Evolutionary conservation across 2,888 invertebrate genomes (phyloP).

Genomic region (Sthenelais limicola): DNA sequence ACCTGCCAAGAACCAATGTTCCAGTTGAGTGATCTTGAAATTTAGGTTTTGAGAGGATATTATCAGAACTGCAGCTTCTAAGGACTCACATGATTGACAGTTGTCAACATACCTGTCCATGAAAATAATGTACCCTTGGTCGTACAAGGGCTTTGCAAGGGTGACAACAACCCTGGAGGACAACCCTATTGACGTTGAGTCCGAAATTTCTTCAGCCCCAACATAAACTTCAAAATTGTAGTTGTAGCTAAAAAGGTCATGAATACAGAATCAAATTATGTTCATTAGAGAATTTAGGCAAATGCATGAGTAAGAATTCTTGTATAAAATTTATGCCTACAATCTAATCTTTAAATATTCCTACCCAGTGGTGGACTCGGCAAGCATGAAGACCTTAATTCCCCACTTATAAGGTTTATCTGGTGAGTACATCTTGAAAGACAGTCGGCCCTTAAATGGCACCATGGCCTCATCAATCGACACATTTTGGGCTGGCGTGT

Average conservation of each 20-base stretch:
- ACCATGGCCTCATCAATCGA: neutral
- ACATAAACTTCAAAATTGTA: neutral
- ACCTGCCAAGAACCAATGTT: no score
- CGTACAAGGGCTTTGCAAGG: neutral
- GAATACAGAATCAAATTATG: no score
- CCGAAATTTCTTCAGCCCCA: neutral
- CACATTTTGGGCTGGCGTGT: neutral
- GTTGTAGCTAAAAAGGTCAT: neutral
- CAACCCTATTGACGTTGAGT: neutral
- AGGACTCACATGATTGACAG: no score
- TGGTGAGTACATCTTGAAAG: neutral
- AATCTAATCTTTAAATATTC: no score
- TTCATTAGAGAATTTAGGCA: no score
- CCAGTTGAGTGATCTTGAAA: no score
- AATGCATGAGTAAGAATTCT: no score
- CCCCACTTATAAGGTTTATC: neutral
- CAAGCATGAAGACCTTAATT: neutral
- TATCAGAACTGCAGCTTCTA: no score
- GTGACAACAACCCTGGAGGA: neutral
- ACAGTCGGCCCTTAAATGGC: neutral
- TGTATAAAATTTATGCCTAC: no score
- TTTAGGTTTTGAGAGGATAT: no score
- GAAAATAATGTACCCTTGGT: neutral
- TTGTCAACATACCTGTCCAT: neutral
- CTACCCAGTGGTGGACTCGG: neutral